These are phyloP conservation scores for Tricholaema leucomelas DNA, from an alignment of 2,113 vertebrate species.

Conservation along the genomic window DNA sequence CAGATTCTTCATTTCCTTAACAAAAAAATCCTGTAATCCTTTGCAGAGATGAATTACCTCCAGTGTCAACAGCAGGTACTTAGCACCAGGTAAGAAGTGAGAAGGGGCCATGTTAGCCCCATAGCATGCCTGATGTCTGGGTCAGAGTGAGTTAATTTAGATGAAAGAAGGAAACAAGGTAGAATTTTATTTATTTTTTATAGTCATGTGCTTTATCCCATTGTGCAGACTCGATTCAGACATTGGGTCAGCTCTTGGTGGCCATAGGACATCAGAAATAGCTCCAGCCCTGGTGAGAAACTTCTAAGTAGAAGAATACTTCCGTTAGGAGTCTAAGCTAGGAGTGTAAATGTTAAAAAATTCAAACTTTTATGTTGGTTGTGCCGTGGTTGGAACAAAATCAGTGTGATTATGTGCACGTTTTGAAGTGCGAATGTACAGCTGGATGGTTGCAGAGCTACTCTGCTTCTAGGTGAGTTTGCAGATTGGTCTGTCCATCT, in stretches of 20 bases:
- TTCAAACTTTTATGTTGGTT: not conserved
- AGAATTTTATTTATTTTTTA: not conserved
- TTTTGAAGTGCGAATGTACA: not conserved
- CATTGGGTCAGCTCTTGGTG: not conserved
- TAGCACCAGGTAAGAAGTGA: not conserved
- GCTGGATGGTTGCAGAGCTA: not conserved
- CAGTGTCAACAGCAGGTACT: not conserved
- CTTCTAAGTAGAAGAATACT: not conserved
- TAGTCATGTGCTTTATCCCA: not conserved
- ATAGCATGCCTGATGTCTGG: not conserved
- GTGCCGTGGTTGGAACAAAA: not conserved
- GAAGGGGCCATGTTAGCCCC: rapidly evolving
- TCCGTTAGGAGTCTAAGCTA: too few relatives aligned
- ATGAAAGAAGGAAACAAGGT: not conserved
- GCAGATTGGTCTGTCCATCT: not conserved
- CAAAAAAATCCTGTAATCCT: not conserved
- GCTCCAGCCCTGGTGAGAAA: not conserved
- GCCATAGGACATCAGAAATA: not conserved
- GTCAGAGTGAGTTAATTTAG: not conserved
- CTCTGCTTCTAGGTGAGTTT: not conserved
- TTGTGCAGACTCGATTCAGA: not conserved
- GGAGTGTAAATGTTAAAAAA: not conserved
- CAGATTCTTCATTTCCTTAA: not conserved
- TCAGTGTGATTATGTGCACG: rapidly evolving
- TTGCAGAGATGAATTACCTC: not conserved